Conservation (phyloP, 2,113 vertebrate species). For the Azemiops feae region DNA sequence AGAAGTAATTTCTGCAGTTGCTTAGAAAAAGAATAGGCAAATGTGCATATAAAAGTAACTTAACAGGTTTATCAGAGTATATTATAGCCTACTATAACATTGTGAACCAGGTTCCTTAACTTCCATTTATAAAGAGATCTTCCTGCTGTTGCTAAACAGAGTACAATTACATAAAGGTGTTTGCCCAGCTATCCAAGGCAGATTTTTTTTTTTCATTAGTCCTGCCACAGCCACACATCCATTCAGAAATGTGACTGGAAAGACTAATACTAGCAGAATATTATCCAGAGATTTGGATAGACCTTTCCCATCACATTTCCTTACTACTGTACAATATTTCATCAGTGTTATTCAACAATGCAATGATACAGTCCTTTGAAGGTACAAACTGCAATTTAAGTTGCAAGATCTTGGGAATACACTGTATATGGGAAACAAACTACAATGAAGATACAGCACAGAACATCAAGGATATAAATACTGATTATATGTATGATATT, state of each 20-base stretch:
- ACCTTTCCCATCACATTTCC: not conserved
- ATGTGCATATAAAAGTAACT: not conserved
- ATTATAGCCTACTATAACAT: not conserved
- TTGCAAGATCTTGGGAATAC: slow-evolving; percentile 20
- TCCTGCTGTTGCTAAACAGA: slow-evolving; percentile 44
- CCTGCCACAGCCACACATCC: not conserved
- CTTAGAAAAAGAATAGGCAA: not conserved
- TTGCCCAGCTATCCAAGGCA: slow-evolving; percentile 38
- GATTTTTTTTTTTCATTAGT: slow-evolving; percentile 3
- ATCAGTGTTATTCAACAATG: slow-evolving; percentile 18
- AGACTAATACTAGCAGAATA: not conserved
- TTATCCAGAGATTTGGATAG: not conserved
- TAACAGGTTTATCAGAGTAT: not conserved
- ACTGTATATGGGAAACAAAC: not conserved
- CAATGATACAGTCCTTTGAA: slow-evolving; percentile 73
- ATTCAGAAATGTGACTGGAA: not conserved
- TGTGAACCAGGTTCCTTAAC: not conserved
- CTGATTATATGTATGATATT: not conserved
- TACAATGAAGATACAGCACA: not conserved
- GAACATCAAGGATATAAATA: not conserved
- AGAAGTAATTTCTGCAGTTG: not conserved
- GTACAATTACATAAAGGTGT: slow-evolving; percentile 33
- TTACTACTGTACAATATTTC: not conserved
- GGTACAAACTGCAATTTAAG: slow-evolving; percentile 65
- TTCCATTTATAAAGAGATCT: not conserved